A percentile compares a stretch with the other conserved stretches of the same genome.
Conservation (phyloP, 2,113 vertebrate genomes). For the Leucopsar rothschildi region DNA sequence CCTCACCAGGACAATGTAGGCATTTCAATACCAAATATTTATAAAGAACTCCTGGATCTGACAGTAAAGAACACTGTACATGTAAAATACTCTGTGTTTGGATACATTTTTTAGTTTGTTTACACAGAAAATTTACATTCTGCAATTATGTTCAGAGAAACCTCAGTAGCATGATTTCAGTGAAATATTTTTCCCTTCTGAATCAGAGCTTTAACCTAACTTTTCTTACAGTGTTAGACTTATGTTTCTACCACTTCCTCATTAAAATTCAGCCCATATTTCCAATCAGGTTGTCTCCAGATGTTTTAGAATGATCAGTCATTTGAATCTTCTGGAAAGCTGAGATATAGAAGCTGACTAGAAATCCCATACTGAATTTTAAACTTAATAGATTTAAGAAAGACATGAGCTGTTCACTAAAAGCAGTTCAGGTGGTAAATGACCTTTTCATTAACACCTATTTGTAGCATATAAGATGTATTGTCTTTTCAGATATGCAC, state of each 20-base stretch:
- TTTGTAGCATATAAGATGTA: background rate
- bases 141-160: background rate
- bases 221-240: background rate
- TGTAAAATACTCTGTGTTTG: background rate
- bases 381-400: background rate
- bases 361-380: background rate
- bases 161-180: background rate
- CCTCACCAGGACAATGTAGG: rapidly evolving
- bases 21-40: background rate
- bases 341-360: background rate
- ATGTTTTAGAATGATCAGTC: background rate
- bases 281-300: background rate
- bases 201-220: background rate
- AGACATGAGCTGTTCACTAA: background rate
- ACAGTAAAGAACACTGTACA: background rate
- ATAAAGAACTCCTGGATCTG: background rate
- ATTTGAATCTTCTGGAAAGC: background rate
- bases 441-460: background rate
- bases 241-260: background rate
- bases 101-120: background rate
- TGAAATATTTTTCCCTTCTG: background rate
- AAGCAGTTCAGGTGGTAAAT: background rate
- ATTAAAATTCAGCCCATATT: background rate
- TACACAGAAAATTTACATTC: background rate
- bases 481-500: background rate